Evolutionary conservation across 1,140 invertebrate species (phyloP).

Genomic region (Bombus balteatus): DNA sequence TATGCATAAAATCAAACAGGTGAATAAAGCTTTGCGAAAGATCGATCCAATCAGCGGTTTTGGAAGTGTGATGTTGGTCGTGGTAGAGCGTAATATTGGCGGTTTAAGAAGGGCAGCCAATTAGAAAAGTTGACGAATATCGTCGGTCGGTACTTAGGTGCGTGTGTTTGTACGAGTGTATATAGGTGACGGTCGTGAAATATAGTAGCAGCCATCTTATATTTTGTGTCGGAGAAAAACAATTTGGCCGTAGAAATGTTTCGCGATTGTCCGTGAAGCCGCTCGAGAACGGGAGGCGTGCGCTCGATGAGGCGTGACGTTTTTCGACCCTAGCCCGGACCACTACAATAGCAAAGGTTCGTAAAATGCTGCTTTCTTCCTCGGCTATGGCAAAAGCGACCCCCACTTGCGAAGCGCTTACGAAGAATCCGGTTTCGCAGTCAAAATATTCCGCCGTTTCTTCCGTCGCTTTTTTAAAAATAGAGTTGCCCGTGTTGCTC

Average conservation of each 20-base stretch:
- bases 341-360: conserved; percentile 83
- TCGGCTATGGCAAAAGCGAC: conserved; percentile 47
- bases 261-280: conserved; percentile 78
- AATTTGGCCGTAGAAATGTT: conserved; percentile 81
- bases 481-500: conserved; percentile 56
- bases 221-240: conserved; percentile 83
- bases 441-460: conserved; percentile 59
- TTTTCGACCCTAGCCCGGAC: conserved; percentile 79
- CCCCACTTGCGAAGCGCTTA: conserved; percentile 45
- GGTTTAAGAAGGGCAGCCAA: conserved; percentile 54
- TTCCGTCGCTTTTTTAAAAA: conserved; percentile 58
- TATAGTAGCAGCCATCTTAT: conserved; percentile 83
- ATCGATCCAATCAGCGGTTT: conserved; percentile 55
- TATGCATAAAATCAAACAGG: conserved; percentile 52
- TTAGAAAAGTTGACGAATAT: conserved; percentile 41
- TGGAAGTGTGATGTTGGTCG: conserved; percentile 10
- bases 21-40: conserved; percentile 40
- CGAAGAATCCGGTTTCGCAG: conserved; percentile 56
- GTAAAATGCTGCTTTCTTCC: conserved; percentile 60
- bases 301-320: conserved; percentile 79
- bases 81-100: conserved; percentile 21
- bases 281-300: conserved; percentile 73
- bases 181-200: conserved; percentile 75
- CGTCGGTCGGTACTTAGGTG: conserved; percentile 46
- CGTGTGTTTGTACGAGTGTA: conserved; percentile 61